phyloP scores from a whole-genome alignment of 2,797 vertebrate species.

The Phoxinus dragarum region DNA sequence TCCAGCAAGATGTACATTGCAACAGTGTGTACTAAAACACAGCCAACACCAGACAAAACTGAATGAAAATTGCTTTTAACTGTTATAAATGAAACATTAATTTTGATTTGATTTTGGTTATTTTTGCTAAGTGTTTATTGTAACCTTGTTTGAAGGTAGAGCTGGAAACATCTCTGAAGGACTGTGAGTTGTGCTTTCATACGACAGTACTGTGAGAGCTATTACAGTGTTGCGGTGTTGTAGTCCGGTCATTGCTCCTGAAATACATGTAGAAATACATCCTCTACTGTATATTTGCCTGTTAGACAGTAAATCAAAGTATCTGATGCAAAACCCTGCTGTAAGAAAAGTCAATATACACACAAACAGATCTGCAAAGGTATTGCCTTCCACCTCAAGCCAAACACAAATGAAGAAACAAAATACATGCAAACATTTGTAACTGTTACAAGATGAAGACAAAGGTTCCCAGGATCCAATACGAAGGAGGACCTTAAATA shows the following conservation, averaged over 20 bases:
- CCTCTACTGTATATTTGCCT: neutral
- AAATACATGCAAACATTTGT: neutral
- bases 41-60: no score
- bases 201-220: neutral
- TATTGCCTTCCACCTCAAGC: neutral
- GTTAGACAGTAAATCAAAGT: slow-evolving; percentile 11
- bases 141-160: neutral
- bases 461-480: no score
- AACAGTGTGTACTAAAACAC: no score
- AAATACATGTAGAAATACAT: neutral
- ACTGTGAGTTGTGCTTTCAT: neutral
- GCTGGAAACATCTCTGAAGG: neutral
- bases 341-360: neutral
- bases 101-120: neutral
- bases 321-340: neutral
- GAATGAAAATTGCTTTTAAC: no score
- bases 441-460: no score
- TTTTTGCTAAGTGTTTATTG: neutral
- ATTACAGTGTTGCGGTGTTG: neutral
- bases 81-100: no score
- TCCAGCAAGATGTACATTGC: no score
- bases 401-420: neutral
- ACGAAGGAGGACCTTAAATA: no score
- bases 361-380: neutral
- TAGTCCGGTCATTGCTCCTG: neutral